Base-by-base conservation (phyloP, 1,140 invertebrate species). In the Drosophila littoralis region DNA sequence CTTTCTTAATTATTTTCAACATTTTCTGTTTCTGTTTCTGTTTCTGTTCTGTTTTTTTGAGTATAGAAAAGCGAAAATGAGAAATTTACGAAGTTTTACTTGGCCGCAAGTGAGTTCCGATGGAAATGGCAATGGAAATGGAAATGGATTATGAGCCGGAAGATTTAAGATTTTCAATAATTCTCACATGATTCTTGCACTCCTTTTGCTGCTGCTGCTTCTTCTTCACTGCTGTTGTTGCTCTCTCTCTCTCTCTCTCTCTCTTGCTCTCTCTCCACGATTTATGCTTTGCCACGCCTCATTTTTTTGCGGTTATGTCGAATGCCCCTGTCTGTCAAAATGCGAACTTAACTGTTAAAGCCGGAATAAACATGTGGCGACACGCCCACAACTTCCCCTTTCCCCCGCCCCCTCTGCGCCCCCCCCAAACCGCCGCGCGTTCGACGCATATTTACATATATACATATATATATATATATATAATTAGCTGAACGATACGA, bases 401-500 rank as follows among this genome's bases (percentile, higher is more conserved):
- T 64, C 57, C 54, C 60, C 33, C 70, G 52, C 60, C 22, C 7
- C 46, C 48, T 32, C 17, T 1, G 2, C 43, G 15, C 43, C 17
- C 17, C 17, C 17, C 17, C 17, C 17, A 1, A 1, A 17, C 17
- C 17, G 1, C 17, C 22, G 22, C 22, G 22, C 22, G 22, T 28
- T 28, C 22, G 22, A n/a, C 35, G 13, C 67, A 61, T 86, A 32
- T 28, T 9, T 77, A 66, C n/a, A 5, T 57, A 7, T 42, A 10
- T 57, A 42, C 28, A 77, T 91, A 43, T 91, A 91, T 75, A 69
- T 17, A 40, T 38, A 55, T 40, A 33, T 10, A 52, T 28, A 81
- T 91, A 50, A n/a, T n/a, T 91, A 91, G 90, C 90, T 91, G 51
- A 90, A 91, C 78, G 90, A 91, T 50, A 91, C 85, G 54, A 91